Conservation (phyloP, 2,888 invertebrate genomes). For the Crocallis elinguaria region DNA sequence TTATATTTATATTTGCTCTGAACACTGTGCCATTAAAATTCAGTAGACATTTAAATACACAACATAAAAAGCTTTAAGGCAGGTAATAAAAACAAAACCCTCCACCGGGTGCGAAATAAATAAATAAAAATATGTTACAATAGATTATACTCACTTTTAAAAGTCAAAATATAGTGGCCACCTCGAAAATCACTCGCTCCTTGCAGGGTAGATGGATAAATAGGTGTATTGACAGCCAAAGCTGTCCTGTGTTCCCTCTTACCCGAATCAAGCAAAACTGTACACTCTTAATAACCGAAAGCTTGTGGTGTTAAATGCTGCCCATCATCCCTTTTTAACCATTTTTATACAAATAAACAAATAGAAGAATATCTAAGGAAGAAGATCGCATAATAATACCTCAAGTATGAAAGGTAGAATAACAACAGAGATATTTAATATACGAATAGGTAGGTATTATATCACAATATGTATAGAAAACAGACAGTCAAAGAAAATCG, state of each 20-base stretch:
- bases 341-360: slow-evolving; percentile 1
- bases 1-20: not conserved
- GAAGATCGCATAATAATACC: not conserved
- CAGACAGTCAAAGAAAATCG: not conserved
- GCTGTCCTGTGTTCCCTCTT: slow-evolving; percentile 48
- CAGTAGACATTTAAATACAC: not conserved
- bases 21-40: not conserved
- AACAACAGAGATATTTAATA: too few species aligned
- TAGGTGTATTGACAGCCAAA: slow-evolving; percentile 57
- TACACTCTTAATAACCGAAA: slow-evolving; percentile 55
- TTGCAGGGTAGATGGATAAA: slow-evolving; percentile 35
- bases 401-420: not conserved
- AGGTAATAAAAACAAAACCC: slow-evolving; percentile 25
- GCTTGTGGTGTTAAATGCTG: slow-evolving; percentile 41
- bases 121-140: slow-evolving; percentile 51
- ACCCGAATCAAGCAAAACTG: slow-evolving; percentile 60
- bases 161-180: slow-evolving; percentile 48
- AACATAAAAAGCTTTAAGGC: slow-evolving; percentile 18
- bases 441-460: not conserved
- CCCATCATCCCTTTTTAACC: slow-evolving; percentile 35
- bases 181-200: slow-evolving; percentile 54
- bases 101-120: slow-evolving; percentile 40
- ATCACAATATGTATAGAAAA: not conserved
- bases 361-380: not conserved
- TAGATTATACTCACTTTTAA: slow-evolving; percentile 65